Conservation (phyloP, 2,888 invertebrate species). For the Chromoteleia sp. region DNA sequence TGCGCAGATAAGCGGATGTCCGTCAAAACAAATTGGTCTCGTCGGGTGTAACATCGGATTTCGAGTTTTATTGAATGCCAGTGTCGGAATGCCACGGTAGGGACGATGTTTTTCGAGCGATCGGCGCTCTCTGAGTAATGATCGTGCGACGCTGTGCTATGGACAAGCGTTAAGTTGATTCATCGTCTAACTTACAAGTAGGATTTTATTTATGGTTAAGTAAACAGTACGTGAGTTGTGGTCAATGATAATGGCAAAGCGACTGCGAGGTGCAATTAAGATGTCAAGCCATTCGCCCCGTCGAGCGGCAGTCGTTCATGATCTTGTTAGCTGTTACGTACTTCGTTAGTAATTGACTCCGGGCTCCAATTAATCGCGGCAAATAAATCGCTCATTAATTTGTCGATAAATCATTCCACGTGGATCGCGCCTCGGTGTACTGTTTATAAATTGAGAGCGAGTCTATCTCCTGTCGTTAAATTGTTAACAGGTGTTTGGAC, state of each 20-base stretch:
- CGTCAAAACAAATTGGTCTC: slow-evolving; percentile 52
- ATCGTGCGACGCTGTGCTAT: slow-evolving; percentile 8
- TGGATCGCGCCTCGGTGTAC: background rate
- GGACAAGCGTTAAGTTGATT: slow-evolving; percentile 28
- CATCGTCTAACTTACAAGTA: slow-evolving; percentile 33
- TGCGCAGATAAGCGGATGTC: slow-evolving; percentile 32
- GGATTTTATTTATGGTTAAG: slow-evolving; percentile 52
- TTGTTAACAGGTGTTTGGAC: background rate
- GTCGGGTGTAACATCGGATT: slow-evolving; percentile 21
- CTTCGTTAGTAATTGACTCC: slow-evolving; percentile 54
- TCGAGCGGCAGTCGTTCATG: slow-evolving; percentile 45
- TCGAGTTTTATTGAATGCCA: slow-evolving; percentile 22
- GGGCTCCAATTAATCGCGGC: slow-evolving; percentile 57
- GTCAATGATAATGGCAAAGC: slow-evolving; percentile 49
- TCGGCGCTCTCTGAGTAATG: slow-evolving; percentile 21
- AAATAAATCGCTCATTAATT: slow-evolving; percentile 59
- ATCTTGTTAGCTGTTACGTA: slow-evolving; percentile 50
- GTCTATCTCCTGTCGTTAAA: slow-evolving; percentile 31
- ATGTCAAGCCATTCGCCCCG: slow-evolving; percentile 59
- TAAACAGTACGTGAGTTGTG: slow-evolving; percentile 47
- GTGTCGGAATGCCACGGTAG: background rate
- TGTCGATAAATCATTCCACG: slow-evolving; percentile 50
- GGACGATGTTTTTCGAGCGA: slow-evolving; percentile 1
- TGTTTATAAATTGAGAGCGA: slow-evolving; percentile 10
- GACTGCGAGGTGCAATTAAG: slow-evolving; percentile 64